These are phyloP conservation scores for Chesias legatella DNA, from an alignment of 2,888 invertebrate species.

Conservation along the genomic window DNA sequence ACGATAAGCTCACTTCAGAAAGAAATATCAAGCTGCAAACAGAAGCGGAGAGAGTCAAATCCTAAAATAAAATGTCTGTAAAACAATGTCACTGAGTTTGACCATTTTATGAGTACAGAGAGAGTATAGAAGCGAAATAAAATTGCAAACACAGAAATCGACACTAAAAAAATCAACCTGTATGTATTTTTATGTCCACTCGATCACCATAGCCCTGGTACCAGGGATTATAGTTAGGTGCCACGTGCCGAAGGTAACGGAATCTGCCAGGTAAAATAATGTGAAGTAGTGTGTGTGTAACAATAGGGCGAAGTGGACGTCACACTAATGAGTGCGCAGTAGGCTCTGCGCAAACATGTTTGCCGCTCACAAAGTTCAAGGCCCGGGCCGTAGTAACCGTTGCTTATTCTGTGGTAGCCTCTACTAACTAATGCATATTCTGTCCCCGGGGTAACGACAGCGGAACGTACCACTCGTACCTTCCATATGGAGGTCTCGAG, in stretches of 20 bases:
- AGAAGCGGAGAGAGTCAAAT: too few relatives aligned
- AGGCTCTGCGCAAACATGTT: conserved; percentile 73
- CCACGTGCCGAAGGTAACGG: conserved; percentile 51
- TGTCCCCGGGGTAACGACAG: conserved; percentile 37
- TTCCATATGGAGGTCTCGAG: conserved; percentile 19
- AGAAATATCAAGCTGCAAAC: too few relatives aligned
- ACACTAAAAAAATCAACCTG: too few relatives aligned
- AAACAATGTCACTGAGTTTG: too few relatives aligned
- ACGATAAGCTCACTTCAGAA: too few relatives aligned
- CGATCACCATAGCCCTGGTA: too few relatives aligned
- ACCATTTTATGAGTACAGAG: too few relatives aligned
- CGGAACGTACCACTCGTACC: conserved; percentile 17
- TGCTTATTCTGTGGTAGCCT: conserved; percentile 8
- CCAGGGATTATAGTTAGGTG: conserved; percentile 1
- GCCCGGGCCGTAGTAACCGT: conserved; percentile 37
- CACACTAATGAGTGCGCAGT: conserved; percentile 63
- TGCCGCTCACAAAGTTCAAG: conserved; percentile 74
- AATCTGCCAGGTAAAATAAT: conserved; percentile 48
- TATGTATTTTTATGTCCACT: too few relatives aligned
- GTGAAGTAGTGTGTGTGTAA: conserved; percentile 26
- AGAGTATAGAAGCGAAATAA: too few relatives aligned
- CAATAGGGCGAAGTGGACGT: conserved; percentile 48
- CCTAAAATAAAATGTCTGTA: too few relatives aligned
- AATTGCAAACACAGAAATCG: too few relatives aligned
- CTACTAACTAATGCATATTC: conserved; percentile 10